These are phyloP conservation scores for Leuciscus idus DNA, from an alignment of 2,113 vertebrate species.

Conservation along the genomic window DNA sequence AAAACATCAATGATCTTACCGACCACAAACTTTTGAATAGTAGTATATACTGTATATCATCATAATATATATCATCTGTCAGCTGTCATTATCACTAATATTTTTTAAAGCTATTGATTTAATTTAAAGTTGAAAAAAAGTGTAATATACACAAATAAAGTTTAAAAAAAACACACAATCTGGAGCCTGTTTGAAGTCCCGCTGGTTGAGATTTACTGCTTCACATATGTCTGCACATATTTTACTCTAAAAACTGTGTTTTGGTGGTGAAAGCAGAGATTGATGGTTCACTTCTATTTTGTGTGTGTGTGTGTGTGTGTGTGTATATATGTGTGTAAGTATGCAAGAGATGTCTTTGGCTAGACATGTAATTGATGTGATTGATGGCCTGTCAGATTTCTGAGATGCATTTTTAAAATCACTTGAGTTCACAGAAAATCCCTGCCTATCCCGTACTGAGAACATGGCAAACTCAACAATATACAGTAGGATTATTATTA, in stretches of 20 bases:
- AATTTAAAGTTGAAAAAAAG: too few relatives aligned
- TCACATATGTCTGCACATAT: background rate
- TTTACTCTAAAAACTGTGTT: background rate
- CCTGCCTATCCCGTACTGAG: background rate
- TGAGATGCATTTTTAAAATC: constrained; percentile 18
- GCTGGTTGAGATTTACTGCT: background rate
- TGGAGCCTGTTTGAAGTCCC: background rate
- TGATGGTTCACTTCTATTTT: constrained; percentile 5
- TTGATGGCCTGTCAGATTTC: constrained; percentile 18
- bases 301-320: background rate
- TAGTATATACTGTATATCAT: background rate
- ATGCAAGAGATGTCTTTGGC: background rate
- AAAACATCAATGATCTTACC: background rate
- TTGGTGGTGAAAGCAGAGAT: constrained; percentile 22
- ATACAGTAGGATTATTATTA: constrained; percentile 10
- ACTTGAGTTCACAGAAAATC: constrained; percentile 1
- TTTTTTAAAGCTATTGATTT: too few relatives aligned
- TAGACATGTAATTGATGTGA: constrained; percentile 10
- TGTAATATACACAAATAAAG: background rate
- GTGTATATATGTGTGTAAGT: background rate
- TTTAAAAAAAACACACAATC: background rate
- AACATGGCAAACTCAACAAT: background rate
- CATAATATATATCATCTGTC: too few relatives aligned
- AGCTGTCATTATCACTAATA: too few relatives aligned
- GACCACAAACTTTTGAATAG: background rate